These are phyloP conservation scores for Pelodiscus sinensis DNA, from an alignment of 2,113 vertebrate species.

Conservation along the genomic window DNA sequence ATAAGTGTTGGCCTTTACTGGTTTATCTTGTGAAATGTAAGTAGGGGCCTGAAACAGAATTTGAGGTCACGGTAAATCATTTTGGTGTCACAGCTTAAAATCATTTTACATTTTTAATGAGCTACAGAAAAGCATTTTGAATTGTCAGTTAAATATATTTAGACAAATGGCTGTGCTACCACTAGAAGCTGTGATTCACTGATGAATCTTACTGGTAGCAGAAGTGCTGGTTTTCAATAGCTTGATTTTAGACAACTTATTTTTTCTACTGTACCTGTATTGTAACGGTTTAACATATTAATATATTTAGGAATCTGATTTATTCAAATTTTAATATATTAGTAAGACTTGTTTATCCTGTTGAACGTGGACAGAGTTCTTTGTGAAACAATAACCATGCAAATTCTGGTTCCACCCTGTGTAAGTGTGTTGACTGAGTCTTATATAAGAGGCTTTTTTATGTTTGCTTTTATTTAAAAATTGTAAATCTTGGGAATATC, in stretches of 20 bases:
- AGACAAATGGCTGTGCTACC: not conserved
- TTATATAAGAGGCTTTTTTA: not conserved
- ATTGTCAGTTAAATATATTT: not conserved
- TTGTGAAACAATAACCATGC: not conserved
- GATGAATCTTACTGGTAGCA: not conserved
- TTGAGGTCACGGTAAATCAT: not conserved
- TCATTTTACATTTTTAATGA: not conserved
- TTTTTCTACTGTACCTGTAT: fast-evolving
- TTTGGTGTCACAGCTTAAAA: not conserved
- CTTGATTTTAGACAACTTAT: not conserved
- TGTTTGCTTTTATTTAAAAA: not conserved
- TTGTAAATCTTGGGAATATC: not conserved
- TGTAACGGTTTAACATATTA: not conserved
- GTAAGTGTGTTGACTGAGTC: not conserved
- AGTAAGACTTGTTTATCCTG: not conserved
- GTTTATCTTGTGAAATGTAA: slow-evolving; percentile 44
- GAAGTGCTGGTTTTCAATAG: fast-evolving
- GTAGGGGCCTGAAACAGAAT: not conserved
- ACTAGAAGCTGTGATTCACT: not conserved
- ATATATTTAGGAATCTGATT: not conserved
- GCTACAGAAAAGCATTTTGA: not conserved
- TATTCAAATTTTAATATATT: not conserved
- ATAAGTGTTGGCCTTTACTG: not conserved
- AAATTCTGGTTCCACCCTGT: not conserved
- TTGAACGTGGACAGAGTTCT: not conserved